Conservation (phyloP, 2,113 vertebrate genomes). For the Pitta sordida region DNA sequence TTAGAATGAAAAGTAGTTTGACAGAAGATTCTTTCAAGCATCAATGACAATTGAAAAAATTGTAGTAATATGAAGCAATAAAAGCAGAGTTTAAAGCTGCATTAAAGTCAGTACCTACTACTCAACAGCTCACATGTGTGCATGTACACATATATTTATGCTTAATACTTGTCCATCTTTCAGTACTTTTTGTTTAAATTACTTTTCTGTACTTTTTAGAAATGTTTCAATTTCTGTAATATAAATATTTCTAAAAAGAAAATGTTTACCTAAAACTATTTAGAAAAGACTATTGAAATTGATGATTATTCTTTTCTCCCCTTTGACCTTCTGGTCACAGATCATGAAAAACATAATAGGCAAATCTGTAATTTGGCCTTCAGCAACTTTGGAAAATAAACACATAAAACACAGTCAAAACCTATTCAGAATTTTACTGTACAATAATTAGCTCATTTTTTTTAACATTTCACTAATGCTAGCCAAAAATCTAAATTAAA, state of each 20-base stretch:
- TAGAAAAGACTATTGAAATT: neutral
- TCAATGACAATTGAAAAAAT: neutral
- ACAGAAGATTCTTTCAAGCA: neutral
- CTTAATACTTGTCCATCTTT: neutral
- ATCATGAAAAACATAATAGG: neutral
- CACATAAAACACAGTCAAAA: neutral
- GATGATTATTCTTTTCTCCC: neutral
- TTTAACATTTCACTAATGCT: neutral
- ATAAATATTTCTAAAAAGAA: conserved; percentile 43
- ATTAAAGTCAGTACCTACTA: neutral
- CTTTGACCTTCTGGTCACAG: neutral
- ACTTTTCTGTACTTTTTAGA: conserved; percentile 5
- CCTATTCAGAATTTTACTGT: neutral
- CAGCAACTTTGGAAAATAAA: conserved; percentile 35
- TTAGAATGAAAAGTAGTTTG: neutral
- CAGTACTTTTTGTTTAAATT: neutral
- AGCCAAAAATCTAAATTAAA: neutral
- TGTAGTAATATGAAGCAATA: neutral
- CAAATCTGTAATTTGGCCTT: conserved; percentile 1
- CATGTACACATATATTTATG: neutral
- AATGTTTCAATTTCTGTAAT: neutral
- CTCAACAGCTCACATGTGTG: neutral
- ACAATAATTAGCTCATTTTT: neutral
- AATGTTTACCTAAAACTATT: conserved; percentile 1
- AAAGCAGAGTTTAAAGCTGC: conserved; percentile 11